A percentile compares a stretch with the other conserved stretches of the same genome.
phyloP scores from a whole-genome alignment of 2,797 vertebrate species.

The Takifugu ocellatus region DNA sequence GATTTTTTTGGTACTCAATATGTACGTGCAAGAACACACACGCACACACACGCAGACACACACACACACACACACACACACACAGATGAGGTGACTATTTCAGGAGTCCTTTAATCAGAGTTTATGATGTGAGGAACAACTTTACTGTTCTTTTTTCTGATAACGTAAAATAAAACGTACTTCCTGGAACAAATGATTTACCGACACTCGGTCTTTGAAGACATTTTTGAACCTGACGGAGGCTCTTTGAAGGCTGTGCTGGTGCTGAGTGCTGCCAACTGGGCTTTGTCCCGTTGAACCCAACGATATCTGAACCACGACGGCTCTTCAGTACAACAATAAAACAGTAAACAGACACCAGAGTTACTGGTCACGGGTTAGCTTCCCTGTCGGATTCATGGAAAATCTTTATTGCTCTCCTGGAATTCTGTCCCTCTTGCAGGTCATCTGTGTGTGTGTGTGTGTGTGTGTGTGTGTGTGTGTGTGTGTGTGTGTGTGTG shows the following conservation, averaged over 20 bases:
- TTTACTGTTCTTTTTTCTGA: neutral
- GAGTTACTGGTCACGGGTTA: no score
- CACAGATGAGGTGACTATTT: neutral
- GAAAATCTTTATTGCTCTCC: neutral
- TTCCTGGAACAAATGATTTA: neutral
- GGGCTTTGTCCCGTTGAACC: no score
- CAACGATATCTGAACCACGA: no score
- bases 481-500: constrained; percentile 3
- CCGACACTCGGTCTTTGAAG: neutral
- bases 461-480: neutral
- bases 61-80: no score
- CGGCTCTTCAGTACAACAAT: no score
- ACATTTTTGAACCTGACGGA: neutral
- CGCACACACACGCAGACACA: no score
- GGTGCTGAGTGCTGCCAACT: no score
- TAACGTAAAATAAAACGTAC: neutral
- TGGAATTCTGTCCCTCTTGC: neutral
- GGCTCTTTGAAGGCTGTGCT: neutral
- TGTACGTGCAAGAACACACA: no score
- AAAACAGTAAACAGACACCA: no score
- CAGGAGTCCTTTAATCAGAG: neutral
- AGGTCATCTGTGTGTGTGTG: neutral
- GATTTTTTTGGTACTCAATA: no score
- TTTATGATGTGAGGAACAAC: neutral
- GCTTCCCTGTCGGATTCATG: no score